Evolutionary conservation across 2,113 vertebrate genomes (phyloP), one percentile per base, ranked within the genome.

Genomic region (Columba janthina): DNA sequence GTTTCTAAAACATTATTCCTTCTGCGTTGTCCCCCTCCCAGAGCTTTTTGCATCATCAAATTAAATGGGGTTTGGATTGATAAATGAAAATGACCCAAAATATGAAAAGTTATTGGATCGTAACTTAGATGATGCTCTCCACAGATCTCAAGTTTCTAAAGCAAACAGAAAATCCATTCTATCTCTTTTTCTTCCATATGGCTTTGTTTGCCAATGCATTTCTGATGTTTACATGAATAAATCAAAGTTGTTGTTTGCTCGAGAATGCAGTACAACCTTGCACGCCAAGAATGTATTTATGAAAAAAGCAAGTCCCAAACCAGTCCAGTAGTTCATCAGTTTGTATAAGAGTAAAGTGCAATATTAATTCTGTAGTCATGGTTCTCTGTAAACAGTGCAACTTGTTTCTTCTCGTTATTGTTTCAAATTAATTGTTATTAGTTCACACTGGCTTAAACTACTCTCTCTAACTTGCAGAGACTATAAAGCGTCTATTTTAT

Each of bases 151-250:
- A 73, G 94, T 93, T 94, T 95, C 88, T 88, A 96, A 95, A 95
- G 92, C 95, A 97, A 98, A 98, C 95, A 96, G 54, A 89, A 94
- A 90, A 92, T 17, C 94, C 79, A 94, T 97, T 90, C 75, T 91
- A 67, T 94, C 67, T 93, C 74, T 57, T 71, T 96, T 62, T 78
- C 84, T 89, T 95, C 97, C 96, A 92, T 97, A 92, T 97, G 97
- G 81, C 82, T 78, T 42, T 97, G 96, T 98, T 97, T 98, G 96
- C 93, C 91, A 67, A 83, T 61, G 72, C 61, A n/a, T 96, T 95
- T 95, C 75, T 90, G 84, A 69, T 85, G 85, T 96, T 96, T 95
- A 87, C 42, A 8, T 65, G 72, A 81, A 34, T 94, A 92, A 97
- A 96, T 96, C 89, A 60, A 58, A 94, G 81, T 92, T 84, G 77